Evolutionary conservation across 2,113 vertebrate genomes (phyloP), one percentile per base, ranked within the genome.

Genomic region (Polyodon spathula): DNA sequence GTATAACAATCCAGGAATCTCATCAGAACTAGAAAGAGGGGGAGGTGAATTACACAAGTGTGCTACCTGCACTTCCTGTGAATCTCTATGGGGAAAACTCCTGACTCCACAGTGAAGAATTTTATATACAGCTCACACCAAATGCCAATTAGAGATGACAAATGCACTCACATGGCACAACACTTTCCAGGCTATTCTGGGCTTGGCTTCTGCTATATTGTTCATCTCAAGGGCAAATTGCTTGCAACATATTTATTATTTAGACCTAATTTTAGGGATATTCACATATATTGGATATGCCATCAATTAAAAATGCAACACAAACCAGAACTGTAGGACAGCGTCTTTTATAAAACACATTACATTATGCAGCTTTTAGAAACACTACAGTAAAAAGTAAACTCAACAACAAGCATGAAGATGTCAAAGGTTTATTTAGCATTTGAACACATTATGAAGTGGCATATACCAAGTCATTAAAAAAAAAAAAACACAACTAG

Each of bases 141-240:
- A 41, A 63, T 14, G 37, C n/a, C 40, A 53, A 50, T 59, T 58
- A 38, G 43, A 17, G 53, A 51, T 38, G 48, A 11, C 12, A 39
- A 27, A 43, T 48, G 4, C 56, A n/a, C 56, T 43, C 15, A 11
- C 9, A 40, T 11, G 38, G 38, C 17, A 11, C 11, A 58, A 54
- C 27, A 40, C 40, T 58, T 64, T 64, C 58, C 42, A 61, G 27
- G 17, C 62, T 64, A 64, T 61, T 61, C 62, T 27, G 38, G 46
- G 58, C 40, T 64, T 48, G 51, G 51, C 14, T 40, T 6, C 37
- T 37, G 9, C 41, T 42, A 40, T 17, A 42, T 37, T 51, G 40
- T 55, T 56, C 39, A 48, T 44, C 43, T 38, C 44, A 38, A 52
- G 54, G 54, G 54, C 44, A 56, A 56, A 61, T 27, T 1, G 27